Evolutionary conservation across 2,113 vertebrate species (phyloP), one percentile per base, ranked within the genome.

Genomic region (Paramormyrops kingsleyae): DNA sequence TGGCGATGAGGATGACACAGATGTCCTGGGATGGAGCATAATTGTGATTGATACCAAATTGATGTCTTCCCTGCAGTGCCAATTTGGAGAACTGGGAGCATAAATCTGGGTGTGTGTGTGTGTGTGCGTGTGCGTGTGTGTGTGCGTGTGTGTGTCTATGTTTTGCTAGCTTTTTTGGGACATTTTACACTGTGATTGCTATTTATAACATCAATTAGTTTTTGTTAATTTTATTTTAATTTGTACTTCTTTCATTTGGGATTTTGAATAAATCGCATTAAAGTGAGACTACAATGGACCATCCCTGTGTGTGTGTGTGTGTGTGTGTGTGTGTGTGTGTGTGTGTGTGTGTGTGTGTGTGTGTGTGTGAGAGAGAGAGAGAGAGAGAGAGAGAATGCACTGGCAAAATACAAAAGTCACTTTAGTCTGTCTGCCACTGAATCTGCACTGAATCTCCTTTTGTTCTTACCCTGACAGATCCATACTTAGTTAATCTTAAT

Each of bases 31-130:
- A 84, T 62, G 89, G 89, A 91, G 90, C 90, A 91, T 85, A 92
- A 93, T 90, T 92, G 91, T 91, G 92, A 93, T 92, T 92, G 91
- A 93, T 93, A 91, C 90, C 62, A 88, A 91, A n/a, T 5, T 77
- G 70, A 12, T 27, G 31, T 77, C 70, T 77, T 35, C 31, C 70
- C 70, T 77, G 15, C 13, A 77, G 4, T 39, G 70, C 70, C 70
- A 39, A 6, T 74, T 74, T 74, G 13, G 27, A 39, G 70, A 39
- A 39, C 10, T 77, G 70, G 31, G 70, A 77, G 70, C 13, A 17
- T 39, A 17, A 39, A 74, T 74, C 27, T 74, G 12, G 6, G 19
- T 59, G 21, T 21, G 53, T 9, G 56, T 59, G 21, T 59, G 21
- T 59, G 1, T 59, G 21, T 59, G 17, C 24, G 19, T 1, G 52